Conservation (phyloP, 1,140 invertebrate species). For the Papilio machaon region DNA sequence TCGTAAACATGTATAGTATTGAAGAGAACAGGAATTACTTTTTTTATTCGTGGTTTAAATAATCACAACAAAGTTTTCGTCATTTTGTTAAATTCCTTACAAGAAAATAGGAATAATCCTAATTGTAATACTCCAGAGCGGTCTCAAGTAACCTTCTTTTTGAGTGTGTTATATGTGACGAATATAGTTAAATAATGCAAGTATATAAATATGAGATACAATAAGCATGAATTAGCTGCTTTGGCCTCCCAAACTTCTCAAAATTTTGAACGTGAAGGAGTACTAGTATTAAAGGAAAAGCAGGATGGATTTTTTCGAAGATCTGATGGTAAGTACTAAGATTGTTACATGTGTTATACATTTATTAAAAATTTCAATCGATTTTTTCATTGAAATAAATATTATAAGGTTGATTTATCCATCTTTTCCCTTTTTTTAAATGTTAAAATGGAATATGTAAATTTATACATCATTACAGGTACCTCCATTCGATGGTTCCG, state of each 20-base stretch:
- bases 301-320: constrained; percentile 96
- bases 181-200: constrained; percentile 47
- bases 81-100: background rate
- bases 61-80: background rate
- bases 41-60: background rate
- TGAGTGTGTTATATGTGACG: constrained; percentile 47
- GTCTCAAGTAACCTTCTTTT: constrained; percentile 20
- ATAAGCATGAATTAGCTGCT: constrained; percentile 92
- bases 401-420: too few species aligned
- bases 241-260: constrained; percentile 92
- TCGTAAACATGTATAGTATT: background rate
- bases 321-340: constrained; percentile 89
- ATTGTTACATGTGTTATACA: constrained; percentile 18
- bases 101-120: background rate
- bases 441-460: background rate
- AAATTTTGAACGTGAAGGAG: constrained; percentile 96
- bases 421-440: too few species aligned
- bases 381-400: background rate
- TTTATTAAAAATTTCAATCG: background rate
- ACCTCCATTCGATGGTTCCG: constrained; percentile 94
- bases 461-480: constrained; percentile 80
- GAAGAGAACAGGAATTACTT: background rate
- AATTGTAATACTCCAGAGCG: constrained; percentile 11
- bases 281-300: constrained; percentile 91
- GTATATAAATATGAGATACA: constrained; percentile 90